A percentile compares a stretch with the other conserved stretches of the same genome.
Evolutionary conservation across 2,888 invertebrate genomes (phyloP).

Genomic region (Colostygia pectinataria): DNA sequence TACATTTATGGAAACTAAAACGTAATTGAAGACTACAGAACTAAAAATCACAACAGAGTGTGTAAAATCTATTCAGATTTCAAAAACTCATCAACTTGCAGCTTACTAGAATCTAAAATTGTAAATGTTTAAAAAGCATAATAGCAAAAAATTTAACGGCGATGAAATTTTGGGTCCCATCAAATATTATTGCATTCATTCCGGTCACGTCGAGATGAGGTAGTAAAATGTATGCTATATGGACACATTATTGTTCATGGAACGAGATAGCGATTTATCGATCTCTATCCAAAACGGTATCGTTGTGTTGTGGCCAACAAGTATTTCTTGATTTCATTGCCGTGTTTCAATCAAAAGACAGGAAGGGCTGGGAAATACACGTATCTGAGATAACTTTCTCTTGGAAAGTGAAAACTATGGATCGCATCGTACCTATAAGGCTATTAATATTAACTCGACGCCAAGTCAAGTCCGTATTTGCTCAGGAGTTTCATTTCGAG

Average conservation of each 20-base stretch:
- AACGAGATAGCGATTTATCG: constrained; percentile 23
- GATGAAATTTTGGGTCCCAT: constrained; percentile 26
- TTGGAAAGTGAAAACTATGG: constrained; percentile 13
- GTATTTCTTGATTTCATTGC: neutral
- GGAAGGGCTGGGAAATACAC: constrained; percentile 1
- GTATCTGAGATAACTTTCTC: constrained; percentile 4
- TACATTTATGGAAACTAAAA: too few relatives aligned
- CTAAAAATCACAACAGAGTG: too few relatives aligned
- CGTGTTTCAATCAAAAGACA: neutral
- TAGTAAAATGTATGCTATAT: constrained; percentile 46
- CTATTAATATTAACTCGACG: neutral
- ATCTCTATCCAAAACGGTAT: constrained; percentile 6
- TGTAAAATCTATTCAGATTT: too few relatives aligned
- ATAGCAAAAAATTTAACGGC: too few relatives aligned
- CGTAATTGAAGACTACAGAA: too few relatives aligned
- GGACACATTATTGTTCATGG: constrained; percentile 39
- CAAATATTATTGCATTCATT: constrained; percentile 34
- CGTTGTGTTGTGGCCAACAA: neutral
- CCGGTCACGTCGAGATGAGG: constrained; percentile 43
- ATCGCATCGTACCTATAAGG: constrained; percentile 1
- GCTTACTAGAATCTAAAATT: too few relatives aligned
- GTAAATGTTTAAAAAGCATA: too few relatives aligned
- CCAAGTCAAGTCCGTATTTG: constrained; percentile 3
- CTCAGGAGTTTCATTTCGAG: constrained; percentile 3
- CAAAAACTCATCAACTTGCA: too few relatives aligned